Base-by-base conservation (phyloP, 2,797 vertebrate genomes). In the Halcyon leucocephala region DNA sequence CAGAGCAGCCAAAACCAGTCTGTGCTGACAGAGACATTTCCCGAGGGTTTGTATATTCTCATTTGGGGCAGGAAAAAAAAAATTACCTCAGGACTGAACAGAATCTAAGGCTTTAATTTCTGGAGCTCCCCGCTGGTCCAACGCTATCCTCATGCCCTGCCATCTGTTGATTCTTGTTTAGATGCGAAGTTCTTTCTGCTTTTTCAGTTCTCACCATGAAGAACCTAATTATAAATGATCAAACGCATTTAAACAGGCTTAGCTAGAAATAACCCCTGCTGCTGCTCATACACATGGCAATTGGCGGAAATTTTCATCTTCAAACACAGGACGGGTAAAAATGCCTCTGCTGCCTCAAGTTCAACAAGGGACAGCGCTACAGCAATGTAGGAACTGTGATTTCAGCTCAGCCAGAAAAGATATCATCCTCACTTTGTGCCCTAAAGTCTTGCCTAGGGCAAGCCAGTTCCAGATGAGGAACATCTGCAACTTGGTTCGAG, bases 401-500 rank as follows among this genome's bases (percentile, higher is more conserved):
- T 79, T 81, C 60, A 81, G 33, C 69, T 78, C 61, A 80, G 16
- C 31, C 46, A 81, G 57, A 71, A 69, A 15, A 51, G 37, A 5
- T 54, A 8, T 13, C 46, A 18, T 82, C 78, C 62, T 90, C 39
- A 24, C 7, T 31, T 55, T 58, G n/a, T 72, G 31, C 62, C 62
- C 65, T n/a, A 0, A 74, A 66, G 7, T 64, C 73, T 86, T 58
- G 82, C 0, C 0, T 3, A 48, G 77, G 13, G 28, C 0, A 4
- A 58, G 26, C 8, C 44, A 21, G 17, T n/a, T 84, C 82, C 76
- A 79, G 46, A 85, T 52, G 62, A 95, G 66, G 76, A 95, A 92
- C 82, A 61, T 82, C 54, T 66, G 64, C 73, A 83, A 4, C 83
- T 35, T 62, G 65, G 26, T 25, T 72, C 69, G 88, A 90, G 84